phyloP scores from a whole-genome alignment of 2,113 vertebrate species.

The Rhinichthys klamathensis region DNA sequence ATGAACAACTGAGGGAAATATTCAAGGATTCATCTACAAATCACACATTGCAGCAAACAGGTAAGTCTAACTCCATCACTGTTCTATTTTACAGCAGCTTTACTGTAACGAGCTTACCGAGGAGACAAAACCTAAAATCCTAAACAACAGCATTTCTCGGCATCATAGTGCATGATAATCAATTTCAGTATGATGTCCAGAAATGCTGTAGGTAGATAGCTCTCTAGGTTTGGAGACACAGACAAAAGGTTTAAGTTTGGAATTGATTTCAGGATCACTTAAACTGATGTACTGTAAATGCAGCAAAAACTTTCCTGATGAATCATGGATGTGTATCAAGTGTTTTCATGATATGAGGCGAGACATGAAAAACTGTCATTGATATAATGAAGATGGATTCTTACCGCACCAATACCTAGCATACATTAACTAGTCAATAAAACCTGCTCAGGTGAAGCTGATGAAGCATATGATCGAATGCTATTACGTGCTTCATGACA shows the following conservation, averaged over 20 bases:
- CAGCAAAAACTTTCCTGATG: not conserved
- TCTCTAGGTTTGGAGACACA: not conserved
- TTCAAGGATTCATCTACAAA: conserved; percentile 8
- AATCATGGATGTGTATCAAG: not conserved
- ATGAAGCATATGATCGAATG: not conserved
- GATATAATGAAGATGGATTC: not conserved
- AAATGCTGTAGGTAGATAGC: not conserved
- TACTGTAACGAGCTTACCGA: not conserved
- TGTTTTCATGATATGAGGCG: not conserved
- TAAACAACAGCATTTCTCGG: not conserved
- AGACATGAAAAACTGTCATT: not conserved
- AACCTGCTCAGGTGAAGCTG: not conserved
- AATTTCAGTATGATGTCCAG: not conserved
- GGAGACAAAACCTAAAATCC: not conserved
- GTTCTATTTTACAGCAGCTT: not conserved
- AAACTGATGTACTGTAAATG: not conserved
- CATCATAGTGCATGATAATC: not conserved
- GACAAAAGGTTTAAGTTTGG: not conserved
- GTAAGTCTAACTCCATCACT: conserved; percentile 14
- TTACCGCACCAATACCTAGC: not conserved
- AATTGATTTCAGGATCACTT: not conserved
- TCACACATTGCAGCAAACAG: conserved; percentile 7
- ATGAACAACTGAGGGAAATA: not conserved
- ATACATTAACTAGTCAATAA: not conserved
- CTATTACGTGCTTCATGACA: not conserved